Percentiles rank a stretch among this genome's conserved stretches.
phyloP scores from a whole-genome alignment of 1,140 invertebrate species.

The Amyelois transitella region DNA sequence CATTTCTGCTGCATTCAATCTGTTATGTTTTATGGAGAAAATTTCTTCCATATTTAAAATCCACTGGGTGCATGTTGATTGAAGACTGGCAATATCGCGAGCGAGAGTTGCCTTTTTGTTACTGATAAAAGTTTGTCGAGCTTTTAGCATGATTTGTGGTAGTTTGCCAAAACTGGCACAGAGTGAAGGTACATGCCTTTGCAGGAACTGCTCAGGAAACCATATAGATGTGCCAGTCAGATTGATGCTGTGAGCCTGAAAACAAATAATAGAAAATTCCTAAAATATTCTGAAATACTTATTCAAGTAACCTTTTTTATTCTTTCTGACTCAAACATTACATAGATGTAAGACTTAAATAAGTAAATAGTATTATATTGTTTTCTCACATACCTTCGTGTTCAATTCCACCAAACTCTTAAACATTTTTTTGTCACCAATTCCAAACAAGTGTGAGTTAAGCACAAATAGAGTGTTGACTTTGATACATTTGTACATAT shows the following conservation, averaged over 20 bases:
- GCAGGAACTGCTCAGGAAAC: conserved; percentile 86
- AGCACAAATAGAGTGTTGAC: conserved; percentile 83
- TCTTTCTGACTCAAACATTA: too few species aligned
- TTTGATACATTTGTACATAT: conserved; percentile 81
- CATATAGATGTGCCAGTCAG: conserved; percentile 85
- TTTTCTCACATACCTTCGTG: conserved; percentile 78
- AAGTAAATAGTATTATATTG: conserved; percentile 14
- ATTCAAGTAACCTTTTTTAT: conserved; percentile 5
- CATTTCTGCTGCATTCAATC: conserved; percentile 77
- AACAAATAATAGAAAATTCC: conserved; percentile 22
- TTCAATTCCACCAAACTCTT: conserved; percentile 83
- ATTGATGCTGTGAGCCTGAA: conserved; percentile 81
- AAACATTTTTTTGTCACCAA: conserved; percentile 85
- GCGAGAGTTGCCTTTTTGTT: conserved; percentile 75
- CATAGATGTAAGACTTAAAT: too few species aligned
- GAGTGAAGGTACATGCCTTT: conserved; percentile 76
- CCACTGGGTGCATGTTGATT: conserved; percentile 71
- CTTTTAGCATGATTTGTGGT: conserved; percentile 70
- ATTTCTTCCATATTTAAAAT: conserved; percentile 77
- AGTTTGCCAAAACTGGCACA: conserved; percentile 77
- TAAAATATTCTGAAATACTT: too few species aligned
- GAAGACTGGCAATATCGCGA: conserved; percentile 72
- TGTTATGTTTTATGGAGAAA: conserved; percentile 71
- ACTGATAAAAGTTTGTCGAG: conserved; percentile 76
- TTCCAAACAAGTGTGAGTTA: conserved; percentile 84